Percentiles rank a stretch among this genome's conserved stretches.
Evolutionary conservation across 2,113 vertebrate genomes (phyloP).

Genomic region (Sula dactylatra): DNA sequence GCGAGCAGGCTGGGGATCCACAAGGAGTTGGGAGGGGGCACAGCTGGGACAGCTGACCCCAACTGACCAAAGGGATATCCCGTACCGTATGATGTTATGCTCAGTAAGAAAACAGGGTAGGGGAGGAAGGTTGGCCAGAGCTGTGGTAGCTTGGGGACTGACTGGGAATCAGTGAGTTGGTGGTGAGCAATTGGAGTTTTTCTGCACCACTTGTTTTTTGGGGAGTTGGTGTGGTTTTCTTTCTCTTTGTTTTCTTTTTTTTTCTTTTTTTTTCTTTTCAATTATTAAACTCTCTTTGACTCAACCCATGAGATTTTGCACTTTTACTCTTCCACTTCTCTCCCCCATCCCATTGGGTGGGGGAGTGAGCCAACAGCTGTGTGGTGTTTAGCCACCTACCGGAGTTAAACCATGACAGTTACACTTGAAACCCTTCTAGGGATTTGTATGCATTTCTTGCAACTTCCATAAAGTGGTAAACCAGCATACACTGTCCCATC

Average conservation of each 20-base stretch:
- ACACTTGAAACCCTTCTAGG: not conserved
- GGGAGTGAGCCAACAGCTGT: not conserved
- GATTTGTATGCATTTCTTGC: not conserved
- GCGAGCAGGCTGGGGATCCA: not conserved
- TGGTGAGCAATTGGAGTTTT: not conserved
- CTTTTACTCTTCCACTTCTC: not conserved
- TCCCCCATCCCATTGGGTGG: not conserved
- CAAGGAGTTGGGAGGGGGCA: not conserved
- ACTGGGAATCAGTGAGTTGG: not conserved
- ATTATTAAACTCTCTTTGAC: not conserved
- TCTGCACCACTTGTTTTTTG: not conserved
- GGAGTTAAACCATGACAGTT: not conserved
- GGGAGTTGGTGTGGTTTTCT: not conserved
- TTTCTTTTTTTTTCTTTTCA: not conserved
- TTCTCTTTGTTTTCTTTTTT: not conserved
- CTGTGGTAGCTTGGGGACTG: not conserved
- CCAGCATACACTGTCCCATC: not conserved
- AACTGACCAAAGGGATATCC: not conserved
- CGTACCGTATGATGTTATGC: accelerated
- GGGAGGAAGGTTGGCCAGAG: not conserved
- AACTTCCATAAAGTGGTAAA: not conserved
- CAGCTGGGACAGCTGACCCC: not conserved
- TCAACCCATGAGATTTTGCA: not conserved
- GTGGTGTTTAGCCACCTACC: not conserved
- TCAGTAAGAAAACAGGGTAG: not conserved